phyloP scores from a whole-genome alignment of 2,113 vertebrate genomes.

The Anhinga rufa region DNA sequence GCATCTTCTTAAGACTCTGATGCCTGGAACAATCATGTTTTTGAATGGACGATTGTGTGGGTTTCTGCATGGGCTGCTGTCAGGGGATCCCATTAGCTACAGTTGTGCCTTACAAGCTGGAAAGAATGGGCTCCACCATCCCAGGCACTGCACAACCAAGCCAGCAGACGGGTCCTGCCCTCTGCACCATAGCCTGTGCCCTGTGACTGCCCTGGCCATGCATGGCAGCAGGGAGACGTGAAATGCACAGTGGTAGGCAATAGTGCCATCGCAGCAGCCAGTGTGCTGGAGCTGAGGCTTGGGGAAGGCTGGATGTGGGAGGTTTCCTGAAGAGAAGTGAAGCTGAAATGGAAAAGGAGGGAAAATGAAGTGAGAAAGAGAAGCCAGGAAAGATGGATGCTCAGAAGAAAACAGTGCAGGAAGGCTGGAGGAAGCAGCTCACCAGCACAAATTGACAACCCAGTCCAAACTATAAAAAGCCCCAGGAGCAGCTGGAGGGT shows the following conservation, averaged over 20 bases:
- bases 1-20: background rate
- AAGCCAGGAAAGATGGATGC: background rate
- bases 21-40: background rate
- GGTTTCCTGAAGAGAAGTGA: background rate
- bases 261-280: fast-evolving
- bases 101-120: background rate
- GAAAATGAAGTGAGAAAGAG: constrained; percentile 6
- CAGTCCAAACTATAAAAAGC: background rate
- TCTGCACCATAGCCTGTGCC: background rate
- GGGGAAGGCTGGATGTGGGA: background rate
- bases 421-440: background rate
- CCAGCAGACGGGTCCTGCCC: background rate
- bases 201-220: fast-evolving
- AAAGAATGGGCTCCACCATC: fast-evolving
- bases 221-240: background rate
- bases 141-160: background rate
- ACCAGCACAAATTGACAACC: background rate
- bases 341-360: background rate
- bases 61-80: background rate
- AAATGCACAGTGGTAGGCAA: background rate
- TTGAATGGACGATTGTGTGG: fast-evolving
- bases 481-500: constrained; percentile 15
- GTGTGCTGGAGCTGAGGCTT: background rate
- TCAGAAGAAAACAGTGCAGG: background rate
- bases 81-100: fast-evolving